A percentile compares a stretch with the other conserved stretches of the same genome.
Conservation (phyloP, 2,888 invertebrate species). For the Volucella inflata region DNA sequence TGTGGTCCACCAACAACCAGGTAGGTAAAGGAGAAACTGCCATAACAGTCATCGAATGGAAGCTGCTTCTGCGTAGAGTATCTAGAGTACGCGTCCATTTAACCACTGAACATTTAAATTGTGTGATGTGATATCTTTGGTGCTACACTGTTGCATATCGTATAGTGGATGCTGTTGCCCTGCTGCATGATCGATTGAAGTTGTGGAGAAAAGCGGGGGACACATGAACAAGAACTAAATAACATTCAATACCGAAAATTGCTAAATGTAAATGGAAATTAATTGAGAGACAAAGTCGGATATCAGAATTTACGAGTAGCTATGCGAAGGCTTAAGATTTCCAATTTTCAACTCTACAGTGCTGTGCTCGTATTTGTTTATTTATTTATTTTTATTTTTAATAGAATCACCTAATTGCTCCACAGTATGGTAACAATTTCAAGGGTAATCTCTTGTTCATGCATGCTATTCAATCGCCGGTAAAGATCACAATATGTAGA, state of each 20-base stretch:
- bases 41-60: conserved; percentile 60
- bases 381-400: too few relatives aligned
- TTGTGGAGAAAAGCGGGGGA: not conserved
- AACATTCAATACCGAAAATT: not conserved
- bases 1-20: conserved; percentile 61
- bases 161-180: too few relatives aligned
- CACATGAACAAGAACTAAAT: not conserved
- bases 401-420: too few relatives aligned
- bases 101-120: conserved; percentile 70
- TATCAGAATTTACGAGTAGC: not conserved
- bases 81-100: conserved; percentile 73
- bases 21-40: conserved; percentile 45
- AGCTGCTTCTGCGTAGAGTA: conserved; percentile 65
- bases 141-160: conserved; percentile 35
- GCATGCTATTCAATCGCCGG: too few relatives aligned
- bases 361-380: too few relatives aligned
- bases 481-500: too few relatives aligned
- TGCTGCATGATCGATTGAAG: conserved; percentile 67
- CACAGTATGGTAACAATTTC: too few relatives aligned
- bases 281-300: conserved; percentile 27
- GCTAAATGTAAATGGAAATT: conserved; percentile 9
- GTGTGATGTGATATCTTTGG: conserved; percentile 71
- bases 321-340: too few relatives aligned
- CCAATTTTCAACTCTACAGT: too few relatives aligned
- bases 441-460: too few relatives aligned